Base-by-base conservation (phyloP, 2,888 invertebrate genomes). In the Polylopha cassiicola region DNA sequence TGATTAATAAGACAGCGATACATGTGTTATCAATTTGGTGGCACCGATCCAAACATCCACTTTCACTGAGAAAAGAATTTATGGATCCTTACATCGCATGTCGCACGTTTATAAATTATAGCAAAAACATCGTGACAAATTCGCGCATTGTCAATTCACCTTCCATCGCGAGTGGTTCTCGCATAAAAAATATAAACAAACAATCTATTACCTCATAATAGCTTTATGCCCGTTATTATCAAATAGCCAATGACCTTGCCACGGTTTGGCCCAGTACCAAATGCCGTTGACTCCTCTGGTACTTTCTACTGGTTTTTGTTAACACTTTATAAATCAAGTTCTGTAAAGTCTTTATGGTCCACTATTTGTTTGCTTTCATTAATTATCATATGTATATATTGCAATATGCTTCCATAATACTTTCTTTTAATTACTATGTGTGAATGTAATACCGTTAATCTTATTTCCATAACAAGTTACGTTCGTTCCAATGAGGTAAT, bases 161-260 rank as follows among this genome's bases (percentile, higher is more conserved):
- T n/a, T n/a, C n/a, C 30, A 9, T 18, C 20, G 22, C 13, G 21
- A 37, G 6, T 27, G 18, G 10, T 16, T 22, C 42, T 30, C 44
- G 43, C 44, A 44, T 61, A 74, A 77, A 70, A 79, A 78, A 69
- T 54, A 73, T 73, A 80, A 79, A 80, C 76, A 82, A 81, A 79
- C 75, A 64, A 61, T 61, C 56, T 54, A 65, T 78, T 78, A 78
- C 69, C 67, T 75, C 72, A 73, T 63, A 61, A 60, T 61, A 47
- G 61, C 53, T 54, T 66, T 64, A 69, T 65, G 61, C 58, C 70
- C 43, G 44, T 42, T 73, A 73, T 79, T 80, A 79, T 77, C 75
- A 73, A 75, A 74, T 65, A 67, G 65, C 60, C 65, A 55, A 62
- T 66, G 81, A 82, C 82, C 84, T 84, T 84, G 82, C 68, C 72